Percentiles rank a stretch among this genome's conserved stretches.
Conservation (phyloP, 1,140 invertebrate species). For the Galleria mellonella region DNA sequence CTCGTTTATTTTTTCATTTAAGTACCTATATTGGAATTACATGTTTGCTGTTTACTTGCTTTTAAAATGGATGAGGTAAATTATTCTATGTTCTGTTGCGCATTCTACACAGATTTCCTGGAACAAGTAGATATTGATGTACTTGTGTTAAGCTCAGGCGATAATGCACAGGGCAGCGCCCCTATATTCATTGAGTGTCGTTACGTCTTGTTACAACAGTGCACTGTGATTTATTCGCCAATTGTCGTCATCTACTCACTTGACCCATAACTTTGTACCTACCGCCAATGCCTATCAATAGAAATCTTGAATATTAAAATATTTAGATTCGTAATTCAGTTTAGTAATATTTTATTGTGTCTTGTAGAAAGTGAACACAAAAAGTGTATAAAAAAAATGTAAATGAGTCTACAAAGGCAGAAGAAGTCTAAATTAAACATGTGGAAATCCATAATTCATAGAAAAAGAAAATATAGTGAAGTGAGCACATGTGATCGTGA, state of each 20-base stretch:
- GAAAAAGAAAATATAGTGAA: constrained; percentile 66
- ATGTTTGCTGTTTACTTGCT: no score
- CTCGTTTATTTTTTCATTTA: no score
- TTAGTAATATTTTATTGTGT: constrained; percentile 6
- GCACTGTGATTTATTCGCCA: constrained; percentile 46
- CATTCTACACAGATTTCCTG: no score
- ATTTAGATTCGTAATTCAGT: neutral
- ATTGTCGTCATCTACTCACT: constrained; percentile 35
- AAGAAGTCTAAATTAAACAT: constrained; percentile 54
- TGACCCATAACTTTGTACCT: constrained; percentile 8
- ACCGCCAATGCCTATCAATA: constrained; percentile 12
- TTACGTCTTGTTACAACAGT: constrained; percentile 38
- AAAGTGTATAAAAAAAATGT: constrained; percentile 33
- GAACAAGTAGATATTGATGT: no score
- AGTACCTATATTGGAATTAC: no score
- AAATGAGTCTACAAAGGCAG: constrained; percentile 60
- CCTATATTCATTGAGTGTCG: constrained; percentile 50
- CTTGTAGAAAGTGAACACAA: neutral
- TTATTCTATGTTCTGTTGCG: no score
- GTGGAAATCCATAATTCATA: constrained; percentile 65
- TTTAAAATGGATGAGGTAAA: no score
- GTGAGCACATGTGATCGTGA: constrained; percentile 49
- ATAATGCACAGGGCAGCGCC: constrained; percentile 35
- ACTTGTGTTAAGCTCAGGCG: neutral
- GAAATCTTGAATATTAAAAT: neutral